Conservation (phyloP, 2,113 vertebrate genomes). For the mouse (Mus musculus) region DNA sequence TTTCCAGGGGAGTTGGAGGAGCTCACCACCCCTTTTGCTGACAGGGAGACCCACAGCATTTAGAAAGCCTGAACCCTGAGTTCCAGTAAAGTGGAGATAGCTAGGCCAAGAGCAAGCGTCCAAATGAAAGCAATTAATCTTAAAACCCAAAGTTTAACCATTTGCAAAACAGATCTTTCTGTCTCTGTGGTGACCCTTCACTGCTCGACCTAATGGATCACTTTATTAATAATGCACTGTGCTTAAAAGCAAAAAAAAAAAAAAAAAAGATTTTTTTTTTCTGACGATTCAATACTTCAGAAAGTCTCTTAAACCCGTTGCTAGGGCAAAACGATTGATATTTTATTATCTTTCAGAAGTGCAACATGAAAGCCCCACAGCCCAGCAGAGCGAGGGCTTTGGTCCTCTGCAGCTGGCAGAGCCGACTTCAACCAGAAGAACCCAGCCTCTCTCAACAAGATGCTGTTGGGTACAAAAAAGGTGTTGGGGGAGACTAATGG, state of each 20-base stretch:
- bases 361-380: conserved; percentile 87
- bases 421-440: conserved; percentile 76
- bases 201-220: conserved; percentile 90
- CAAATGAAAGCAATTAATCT: conserved; percentile 92
- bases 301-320: conserved; percentile 86
- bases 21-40: conserved; percentile 85
- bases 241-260: conserved; percentile 87
- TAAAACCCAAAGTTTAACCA: conserved; percentile 89
- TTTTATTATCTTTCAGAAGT: conserved; percentile 87
- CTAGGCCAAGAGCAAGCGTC: conserved; percentile 86
- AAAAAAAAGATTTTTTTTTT: conserved; percentile 77
- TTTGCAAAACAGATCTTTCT: conserved; percentile 89
- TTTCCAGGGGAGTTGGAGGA: conserved; percentile 86
- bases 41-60: conserved; percentile 55
- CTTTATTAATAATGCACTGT: conserved; percentile 92
- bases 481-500: conserved; percentile 65
- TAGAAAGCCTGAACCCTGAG: conserved; percentile 71
- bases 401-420: conserved; percentile 78
- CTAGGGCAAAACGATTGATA: conserved; percentile 88
- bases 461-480: conserved; percentile 68
- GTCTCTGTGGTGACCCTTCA: conserved; percentile 88
- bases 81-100: conserved; percentile 82
- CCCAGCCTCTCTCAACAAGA: conserved; percentile 71
- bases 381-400: conserved; percentile 81
- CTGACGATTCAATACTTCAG: conserved; percentile 87